These are phyloP conservation scores for Patiria miniata DNA, from an alignment of 35 echinoderm and acorn worm genomes.

Conservation along the genomic window DNA sequence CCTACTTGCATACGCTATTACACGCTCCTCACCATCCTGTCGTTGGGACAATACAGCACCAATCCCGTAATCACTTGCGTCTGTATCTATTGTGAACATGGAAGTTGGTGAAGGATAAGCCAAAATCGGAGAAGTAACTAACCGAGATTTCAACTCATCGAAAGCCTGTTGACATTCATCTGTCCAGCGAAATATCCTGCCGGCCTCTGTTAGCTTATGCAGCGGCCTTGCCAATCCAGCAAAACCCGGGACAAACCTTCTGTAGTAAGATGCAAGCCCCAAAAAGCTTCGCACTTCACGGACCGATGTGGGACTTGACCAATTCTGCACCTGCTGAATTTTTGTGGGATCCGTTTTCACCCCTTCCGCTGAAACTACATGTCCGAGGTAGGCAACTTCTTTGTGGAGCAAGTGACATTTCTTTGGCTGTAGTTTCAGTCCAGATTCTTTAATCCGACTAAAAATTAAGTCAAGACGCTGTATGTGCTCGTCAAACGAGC, in stretches of 20 bases:
- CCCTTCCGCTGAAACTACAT: slow-evolving; percentile 25
- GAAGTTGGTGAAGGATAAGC: slow-evolving; percentile 32
- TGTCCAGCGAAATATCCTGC: slow-evolving; percentile 30
- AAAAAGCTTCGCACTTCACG: slow-evolving; percentile 61
- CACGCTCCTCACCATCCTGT: slow-evolving; percentile 62
- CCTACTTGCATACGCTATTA: slow-evolving; percentile 51
- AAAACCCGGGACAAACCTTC: slow-evolving; percentile 53
- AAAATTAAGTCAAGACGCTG: not conserved
- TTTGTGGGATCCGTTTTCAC: slow-evolving; percentile 45
- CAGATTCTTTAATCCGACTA: not conserved
- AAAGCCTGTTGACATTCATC: slow-evolving; percentile 28
- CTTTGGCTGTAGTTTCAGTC: slow-evolving; percentile 48
- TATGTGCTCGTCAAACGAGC: not conserved
- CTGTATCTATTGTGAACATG: slow-evolving; percentile 43
- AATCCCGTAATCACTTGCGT: slow-evolving; percentile 49
- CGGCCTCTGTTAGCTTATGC: slow-evolving; percentile 40
- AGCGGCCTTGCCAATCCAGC: slow-evolving; percentile 41
- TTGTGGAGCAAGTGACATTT: slow-evolving; percentile 40
- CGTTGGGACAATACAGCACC: slow-evolving; percentile 53
- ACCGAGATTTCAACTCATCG: slow-evolving; percentile 36
- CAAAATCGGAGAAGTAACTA: slow-evolving; percentile 45
- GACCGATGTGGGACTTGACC: slow-evolving; percentile 42
- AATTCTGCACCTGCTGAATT: slow-evolving; percentile 26
- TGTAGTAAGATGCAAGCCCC: slow-evolving; percentile 55
- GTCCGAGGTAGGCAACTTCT: slow-evolving; percentile 52